These are phyloP conservation scores for Melanchra persicariae DNA, from an alignment of 2,888 invertebrate species.

Conservation along the genomic window DNA sequence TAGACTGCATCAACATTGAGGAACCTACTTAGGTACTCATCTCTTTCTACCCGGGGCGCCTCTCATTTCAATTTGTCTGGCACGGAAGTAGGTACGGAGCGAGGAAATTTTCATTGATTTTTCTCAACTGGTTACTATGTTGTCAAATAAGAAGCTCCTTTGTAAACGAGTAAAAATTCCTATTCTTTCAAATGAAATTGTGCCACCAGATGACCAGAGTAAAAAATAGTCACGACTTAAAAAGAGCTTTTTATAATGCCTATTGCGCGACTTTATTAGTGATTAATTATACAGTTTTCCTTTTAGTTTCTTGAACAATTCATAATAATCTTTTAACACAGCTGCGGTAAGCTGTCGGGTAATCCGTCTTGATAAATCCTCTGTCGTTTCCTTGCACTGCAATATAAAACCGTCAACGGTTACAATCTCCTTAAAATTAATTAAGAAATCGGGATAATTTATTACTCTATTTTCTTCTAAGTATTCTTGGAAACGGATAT, in stretches of 20 bases:
- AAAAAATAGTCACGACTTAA: neutral
- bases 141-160: no score
- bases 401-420: neutral
- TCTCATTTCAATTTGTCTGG: neutral
- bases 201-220: no score
- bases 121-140: neutral
- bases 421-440: neutral
- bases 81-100: no score
- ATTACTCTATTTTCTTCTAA: neutral
- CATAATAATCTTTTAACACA: neutral
- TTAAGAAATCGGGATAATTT: neutral
- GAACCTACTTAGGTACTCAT: neutral
- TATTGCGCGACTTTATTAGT: neutral
- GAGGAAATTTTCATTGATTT: no score
- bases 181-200: no score
- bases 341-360: neutral
- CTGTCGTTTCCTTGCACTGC: neutral
- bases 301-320: neutral
- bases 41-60: neutral
- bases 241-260: neutral
- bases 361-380: neutral
- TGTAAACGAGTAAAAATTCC: no score
- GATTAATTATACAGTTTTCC: neutral
- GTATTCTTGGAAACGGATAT: no score
- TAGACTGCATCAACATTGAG: neutral